A percentile compares a stretch with the other conserved stretches of the same genome.
phyloP scores from a whole-genome alignment of 2,888 invertebrate genomes.

The Syrista parreyssii region DNA sequence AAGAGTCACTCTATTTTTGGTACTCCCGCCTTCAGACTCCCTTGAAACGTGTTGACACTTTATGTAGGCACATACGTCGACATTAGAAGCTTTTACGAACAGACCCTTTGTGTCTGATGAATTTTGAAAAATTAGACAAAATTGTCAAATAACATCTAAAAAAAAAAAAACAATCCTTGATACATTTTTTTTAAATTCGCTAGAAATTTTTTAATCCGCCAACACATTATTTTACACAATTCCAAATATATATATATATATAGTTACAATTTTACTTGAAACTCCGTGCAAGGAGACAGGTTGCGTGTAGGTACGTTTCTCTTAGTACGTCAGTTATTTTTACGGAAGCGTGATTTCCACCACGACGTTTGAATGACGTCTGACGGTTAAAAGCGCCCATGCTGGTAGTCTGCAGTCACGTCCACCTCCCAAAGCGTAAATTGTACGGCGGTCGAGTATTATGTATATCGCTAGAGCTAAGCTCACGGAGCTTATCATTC shows the following conservation, averaged over 20 bases:
- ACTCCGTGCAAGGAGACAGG: neutral
- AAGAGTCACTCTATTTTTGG: neutral
- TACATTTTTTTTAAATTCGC: neutral
- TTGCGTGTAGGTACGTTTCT: neutral
- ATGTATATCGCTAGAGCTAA: neutral
- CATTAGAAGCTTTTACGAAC: neutral
- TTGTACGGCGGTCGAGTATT: neutral
- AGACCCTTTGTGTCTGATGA: neutral
- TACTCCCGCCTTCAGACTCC: neutral
- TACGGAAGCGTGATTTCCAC: neutral
- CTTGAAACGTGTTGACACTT: neutral
- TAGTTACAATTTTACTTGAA: neutral
- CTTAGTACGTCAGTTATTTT: slow-evolving; percentile 9
- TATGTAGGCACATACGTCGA: neutral
- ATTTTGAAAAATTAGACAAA: neutral
- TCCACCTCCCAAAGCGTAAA: neutral
- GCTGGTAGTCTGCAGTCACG: slow-evolving; percentile 1
- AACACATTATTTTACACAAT: neutral
- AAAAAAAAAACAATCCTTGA: neutral
- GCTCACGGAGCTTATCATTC: neutral
- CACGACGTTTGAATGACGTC: slow-evolving; percentile 8
- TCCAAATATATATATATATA: neutral
- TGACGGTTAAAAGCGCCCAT: slow-evolving; percentile 13
- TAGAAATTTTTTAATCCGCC: neutral
- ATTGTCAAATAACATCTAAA: neutral